These are phyloP conservation scores for Eudemis profundana DNA, from an alignment of 2,888 invertebrate genomes.

Conservation along the genomic window DNA sequence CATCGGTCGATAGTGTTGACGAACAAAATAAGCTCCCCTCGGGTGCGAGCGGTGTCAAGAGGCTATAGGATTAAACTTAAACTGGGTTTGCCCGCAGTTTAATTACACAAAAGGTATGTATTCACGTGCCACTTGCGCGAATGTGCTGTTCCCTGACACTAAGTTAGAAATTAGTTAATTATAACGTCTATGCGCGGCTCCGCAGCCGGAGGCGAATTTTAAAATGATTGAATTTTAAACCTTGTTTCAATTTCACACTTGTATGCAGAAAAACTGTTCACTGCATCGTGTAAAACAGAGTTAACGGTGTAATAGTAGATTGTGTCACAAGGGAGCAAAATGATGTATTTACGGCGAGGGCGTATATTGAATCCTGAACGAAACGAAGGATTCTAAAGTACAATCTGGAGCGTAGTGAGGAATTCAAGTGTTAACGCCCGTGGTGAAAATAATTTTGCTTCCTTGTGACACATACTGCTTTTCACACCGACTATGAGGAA, in stretches of 20 bases:
- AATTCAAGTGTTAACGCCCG: no score
- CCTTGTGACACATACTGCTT: no score
- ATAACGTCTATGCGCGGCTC: conserved; percentile 65
- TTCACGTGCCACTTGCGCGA: conserved; percentile 70
- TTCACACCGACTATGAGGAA: no score
- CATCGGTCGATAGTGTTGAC: conserved; percentile 83
- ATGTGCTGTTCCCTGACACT: conserved; percentile 69
- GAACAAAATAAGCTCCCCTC: conserved; percentile 83
- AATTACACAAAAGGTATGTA: conserved; percentile 83
- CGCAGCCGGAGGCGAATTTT: conserved; percentile 72
- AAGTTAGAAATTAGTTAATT: conserved; percentile 79
- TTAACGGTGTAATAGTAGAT: neutral
- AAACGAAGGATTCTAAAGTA: no score
- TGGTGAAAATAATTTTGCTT: no score
- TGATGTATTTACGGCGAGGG: no score
- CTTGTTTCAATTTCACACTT: conserved; percentile 4
- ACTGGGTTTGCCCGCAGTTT: conserved; percentile 82
- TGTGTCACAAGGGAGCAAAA: no score
- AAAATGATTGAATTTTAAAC: conserved; percentile 58
- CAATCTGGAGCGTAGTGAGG: no score
- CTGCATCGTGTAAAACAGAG: neutral
- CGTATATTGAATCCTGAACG: no score
- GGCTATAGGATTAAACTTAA: conserved; percentile 85
- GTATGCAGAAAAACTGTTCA: neutral
- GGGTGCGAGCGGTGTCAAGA: conserved; percentile 81